Percentiles rank a stretch among this genome's conserved stretches.
Conservation (phyloP, 2,113 vertebrate genomes). For the Malurus melanocephalus region DNA sequence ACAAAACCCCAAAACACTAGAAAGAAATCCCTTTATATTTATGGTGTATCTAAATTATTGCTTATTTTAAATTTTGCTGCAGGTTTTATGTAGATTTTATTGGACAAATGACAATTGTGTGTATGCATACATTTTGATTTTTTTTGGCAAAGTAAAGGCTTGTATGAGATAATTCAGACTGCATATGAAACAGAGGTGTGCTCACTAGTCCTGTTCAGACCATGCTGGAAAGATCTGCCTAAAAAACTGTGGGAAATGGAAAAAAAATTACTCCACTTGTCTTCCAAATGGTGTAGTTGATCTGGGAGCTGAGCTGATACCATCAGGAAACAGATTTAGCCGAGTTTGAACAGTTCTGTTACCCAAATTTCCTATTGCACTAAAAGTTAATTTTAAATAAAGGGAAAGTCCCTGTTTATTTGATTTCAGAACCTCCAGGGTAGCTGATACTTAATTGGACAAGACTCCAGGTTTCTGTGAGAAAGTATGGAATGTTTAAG, state of each 20-base stretch:
- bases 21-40: background rate
- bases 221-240: background rate
- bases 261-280: background rate
- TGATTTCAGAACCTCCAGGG: background rate
- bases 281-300: background rate
- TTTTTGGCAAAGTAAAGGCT: background rate
- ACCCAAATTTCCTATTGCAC: background rate
- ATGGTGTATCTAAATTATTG: background rate
- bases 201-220: background rate
- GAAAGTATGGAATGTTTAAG: background rate
- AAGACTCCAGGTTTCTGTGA: background rate
- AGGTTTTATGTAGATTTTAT: background rate
- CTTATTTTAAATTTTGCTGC: background rate
- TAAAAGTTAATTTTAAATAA: background rate
- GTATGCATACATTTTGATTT: background rate
- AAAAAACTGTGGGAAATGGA: background rate
- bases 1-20: background rate
- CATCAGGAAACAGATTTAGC: background rate
- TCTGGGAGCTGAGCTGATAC: background rate
- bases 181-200: background rate
- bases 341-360: background rate
- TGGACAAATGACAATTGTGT: background rate
- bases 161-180: background rate
- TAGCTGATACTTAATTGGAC: background rate
- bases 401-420: background rate